A percentile compares a stretch with the other conserved stretches of the same genome.
Conservation (phyloP, 1,140 invertebrate species). For the Dufourea novaeangliae region DNA sequence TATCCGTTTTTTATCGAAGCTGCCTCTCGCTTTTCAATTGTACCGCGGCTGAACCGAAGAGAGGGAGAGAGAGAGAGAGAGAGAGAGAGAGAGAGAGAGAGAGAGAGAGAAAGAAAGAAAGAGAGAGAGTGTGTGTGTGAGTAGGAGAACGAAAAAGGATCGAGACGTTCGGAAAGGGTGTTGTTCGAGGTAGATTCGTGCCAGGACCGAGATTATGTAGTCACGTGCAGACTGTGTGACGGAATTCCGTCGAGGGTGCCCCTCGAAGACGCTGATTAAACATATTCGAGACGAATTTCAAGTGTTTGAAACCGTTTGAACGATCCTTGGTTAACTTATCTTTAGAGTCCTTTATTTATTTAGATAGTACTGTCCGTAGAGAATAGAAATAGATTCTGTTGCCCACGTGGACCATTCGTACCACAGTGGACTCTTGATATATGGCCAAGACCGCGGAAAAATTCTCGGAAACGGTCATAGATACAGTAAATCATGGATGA, state of each 20-base stretch:
- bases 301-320: too few relatives aligned
- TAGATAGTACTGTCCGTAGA: too few relatives aligned
- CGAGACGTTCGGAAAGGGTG: neutral
- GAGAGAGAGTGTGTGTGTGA: neutral
- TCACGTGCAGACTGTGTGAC: constrained; percentile 65
- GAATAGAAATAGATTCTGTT: too few relatives aligned
- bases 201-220: constrained; percentile 52
- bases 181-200: constrained; percentile 49
- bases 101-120: neutral
- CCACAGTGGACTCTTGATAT: too few relatives aligned
- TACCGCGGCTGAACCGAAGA: constrained; percentile 47
- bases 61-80: constrained; percentile 11
- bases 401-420: too few relatives aligned
- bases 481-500: too few relatives aligned
- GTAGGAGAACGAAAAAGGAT: neutral
- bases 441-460: too few relatives aligned
- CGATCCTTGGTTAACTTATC: too few relatives aligned
- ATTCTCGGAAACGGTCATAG: too few relatives aligned
- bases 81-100: neutral
- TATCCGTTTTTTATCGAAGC: constrained; percentile 48
- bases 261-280: constrained; percentile 5
- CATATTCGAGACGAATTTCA: neutral
- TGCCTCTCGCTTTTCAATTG: constrained; percentile 56
- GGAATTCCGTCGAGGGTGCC: constrained; percentile 30
- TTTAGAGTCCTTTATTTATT: neutral